These are phyloP conservation scores for Drosophila buzzatii DNA, from an alignment of 2,888 invertebrate genomes.

Conservation along the genomic window DNA sequence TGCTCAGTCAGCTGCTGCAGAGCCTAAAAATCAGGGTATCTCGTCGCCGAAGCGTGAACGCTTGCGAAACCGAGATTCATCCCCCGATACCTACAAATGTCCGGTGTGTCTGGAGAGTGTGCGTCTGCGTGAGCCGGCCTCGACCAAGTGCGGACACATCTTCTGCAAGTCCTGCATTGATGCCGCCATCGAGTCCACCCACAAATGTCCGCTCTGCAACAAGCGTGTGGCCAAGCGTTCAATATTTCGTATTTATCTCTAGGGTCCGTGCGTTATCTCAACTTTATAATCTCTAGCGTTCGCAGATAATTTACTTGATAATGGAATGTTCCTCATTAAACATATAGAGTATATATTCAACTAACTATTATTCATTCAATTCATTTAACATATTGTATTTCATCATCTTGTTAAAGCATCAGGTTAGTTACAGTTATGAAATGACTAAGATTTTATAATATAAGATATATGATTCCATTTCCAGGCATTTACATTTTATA, in stretches of 20 bases:
- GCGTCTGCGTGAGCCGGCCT: slow-evolving; percentile 56
- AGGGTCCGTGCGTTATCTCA: neutral
- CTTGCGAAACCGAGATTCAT: neutral
- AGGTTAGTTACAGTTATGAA: neutral
- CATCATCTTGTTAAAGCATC: no score
- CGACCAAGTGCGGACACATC: slow-evolving; percentile 78
- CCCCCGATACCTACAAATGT: slow-evolving; percentile 58
- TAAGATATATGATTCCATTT: neutral
- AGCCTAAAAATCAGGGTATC: accelerated
- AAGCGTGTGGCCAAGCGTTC: slow-evolving; percentile 49
- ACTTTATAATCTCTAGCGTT: no score
- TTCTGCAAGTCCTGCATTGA: slow-evolving; percentile 71
- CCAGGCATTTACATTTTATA: neutral
- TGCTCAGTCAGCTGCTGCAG: neutral
- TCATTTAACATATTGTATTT: neutral
- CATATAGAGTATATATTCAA: neutral
- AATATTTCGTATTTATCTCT: slow-evolving; percentile 70
- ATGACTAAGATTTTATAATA: neutral
- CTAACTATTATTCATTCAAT: neutral
- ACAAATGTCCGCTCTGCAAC: slow-evolving; percentile 80
- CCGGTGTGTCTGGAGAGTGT: slow-evolving; percentile 75
- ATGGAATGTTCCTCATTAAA: neutral
- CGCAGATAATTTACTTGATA: neutral
- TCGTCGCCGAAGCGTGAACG: neutral
- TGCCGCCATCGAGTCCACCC: slow-evolving; percentile 39